phyloP scores from a whole-genome alignment of 2,113 vertebrate species.

The Axis porcinus region DNA sequence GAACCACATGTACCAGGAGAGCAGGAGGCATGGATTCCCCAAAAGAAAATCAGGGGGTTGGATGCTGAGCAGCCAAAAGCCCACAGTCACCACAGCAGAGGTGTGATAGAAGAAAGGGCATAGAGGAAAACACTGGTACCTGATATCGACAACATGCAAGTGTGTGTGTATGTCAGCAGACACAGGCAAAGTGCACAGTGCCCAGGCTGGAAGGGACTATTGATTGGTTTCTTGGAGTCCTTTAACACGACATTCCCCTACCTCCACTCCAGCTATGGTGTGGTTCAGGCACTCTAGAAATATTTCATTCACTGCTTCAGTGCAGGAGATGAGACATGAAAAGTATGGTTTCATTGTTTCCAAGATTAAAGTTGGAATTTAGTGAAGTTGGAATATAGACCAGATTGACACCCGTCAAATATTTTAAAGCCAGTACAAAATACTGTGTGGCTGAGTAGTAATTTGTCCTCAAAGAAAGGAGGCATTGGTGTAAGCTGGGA shows the following conservation, averaged over 20 bases:
- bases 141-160: neutral
- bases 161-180: neutral
- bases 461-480: neutral
- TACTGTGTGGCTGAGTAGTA: neutral
- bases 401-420: neutral
- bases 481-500: neutral
- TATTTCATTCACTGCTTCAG: neutral
- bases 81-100: neutral
- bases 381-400: neutral
- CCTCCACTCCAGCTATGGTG: neutral
- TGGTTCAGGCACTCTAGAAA: neutral
- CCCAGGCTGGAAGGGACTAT: neutral
- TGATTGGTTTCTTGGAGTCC: neutral
- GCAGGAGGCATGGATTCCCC: neutral
- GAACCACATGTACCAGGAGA: neutral
- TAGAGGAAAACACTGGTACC: neutral
- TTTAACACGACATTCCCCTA: neutral
- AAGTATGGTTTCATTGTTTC: conserved; percentile 9
- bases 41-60: neutral
- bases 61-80: neutral
- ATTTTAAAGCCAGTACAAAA: conserved; percentile 16
- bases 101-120: neutral
- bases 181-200: neutral
- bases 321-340: neutral
- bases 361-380: neutral